Evolutionary conservation across 2,113 vertebrate species (phyloP).

Genomic region (Malurus cyaneus): DNA sequence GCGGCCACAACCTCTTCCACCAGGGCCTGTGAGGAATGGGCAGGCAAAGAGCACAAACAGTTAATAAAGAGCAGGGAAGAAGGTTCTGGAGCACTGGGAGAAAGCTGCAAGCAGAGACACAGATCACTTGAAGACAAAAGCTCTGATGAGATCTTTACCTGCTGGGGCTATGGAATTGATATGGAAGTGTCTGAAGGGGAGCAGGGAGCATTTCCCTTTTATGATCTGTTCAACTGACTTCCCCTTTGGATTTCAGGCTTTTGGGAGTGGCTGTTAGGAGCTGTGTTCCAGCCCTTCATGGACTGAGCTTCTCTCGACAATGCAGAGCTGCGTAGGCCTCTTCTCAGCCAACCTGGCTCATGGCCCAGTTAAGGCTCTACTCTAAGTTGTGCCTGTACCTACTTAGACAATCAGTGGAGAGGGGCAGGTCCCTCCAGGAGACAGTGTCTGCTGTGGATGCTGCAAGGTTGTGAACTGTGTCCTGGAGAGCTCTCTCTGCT

Average conservation of each 20-base stretch:
- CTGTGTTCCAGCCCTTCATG: neutral
- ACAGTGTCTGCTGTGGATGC: neutral
- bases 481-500: fast-evolving
- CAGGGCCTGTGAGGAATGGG: neutral
- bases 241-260: neutral
- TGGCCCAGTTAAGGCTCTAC: no score
- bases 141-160: neutral
- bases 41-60: neutral
- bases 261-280: neutral
- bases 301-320: neutral
- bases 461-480: neutral
- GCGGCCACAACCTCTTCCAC: neutral
- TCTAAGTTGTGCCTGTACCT: neutral
- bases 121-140: neutral
- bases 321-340: fast-evolving
- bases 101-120: neutral
- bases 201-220: neutral
- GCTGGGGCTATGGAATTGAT: neutral
- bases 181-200: neutral
- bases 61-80: neutral
- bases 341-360: neutral
- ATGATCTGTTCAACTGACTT: neutral
- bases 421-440: neutral
- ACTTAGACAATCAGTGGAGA: neutral
- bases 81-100: neutral